These are phyloP conservation scores for Hylia prasina DNA, from an alignment of 2,113 vertebrate genomes.

Conservation along the genomic window DNA sequence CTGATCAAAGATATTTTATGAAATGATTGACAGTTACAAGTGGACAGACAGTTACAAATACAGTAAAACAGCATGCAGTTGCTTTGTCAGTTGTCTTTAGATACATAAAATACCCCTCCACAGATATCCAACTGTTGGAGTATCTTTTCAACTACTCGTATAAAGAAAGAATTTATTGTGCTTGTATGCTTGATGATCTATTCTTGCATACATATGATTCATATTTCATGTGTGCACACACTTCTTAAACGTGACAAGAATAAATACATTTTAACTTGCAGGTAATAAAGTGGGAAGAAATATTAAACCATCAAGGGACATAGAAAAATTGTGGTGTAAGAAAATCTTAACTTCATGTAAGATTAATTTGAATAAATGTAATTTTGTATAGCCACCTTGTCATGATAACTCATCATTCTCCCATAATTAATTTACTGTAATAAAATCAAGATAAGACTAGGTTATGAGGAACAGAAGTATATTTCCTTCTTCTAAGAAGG, in stretches of 20 bases:
- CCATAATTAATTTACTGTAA: slow-evolving; percentile 52
- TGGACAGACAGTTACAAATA: not conserved
- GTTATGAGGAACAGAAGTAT: not conserved
- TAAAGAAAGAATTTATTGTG: not conserved
- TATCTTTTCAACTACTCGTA: not conserved
- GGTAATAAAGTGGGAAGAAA: not conserved
- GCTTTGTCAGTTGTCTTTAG: not conserved
- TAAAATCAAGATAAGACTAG: slow-evolving; percentile 50
- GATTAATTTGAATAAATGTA: slow-evolving; percentile 48
- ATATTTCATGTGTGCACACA: not conserved
- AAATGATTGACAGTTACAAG: not conserved
- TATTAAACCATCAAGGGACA: not conserved
- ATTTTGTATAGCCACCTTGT: not conserved
- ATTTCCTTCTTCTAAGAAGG: not conserved
- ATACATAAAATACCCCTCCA: not conserved
- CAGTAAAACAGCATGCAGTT: not conserved
- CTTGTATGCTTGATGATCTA: not conserved
- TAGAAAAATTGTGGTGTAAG: slow-evolving; percentile 12
- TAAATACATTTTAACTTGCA: not conserved
- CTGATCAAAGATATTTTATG: not conserved
- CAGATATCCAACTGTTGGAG: not conserved
- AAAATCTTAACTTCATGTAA: slow-evolving; percentile 22
- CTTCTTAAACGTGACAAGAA: not conserved
- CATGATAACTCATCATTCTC: slow-evolving; percentile 36
- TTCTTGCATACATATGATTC: not conserved